Evolutionary conservation across 1,140 invertebrate species (phyloP), one percentile per base, ranked within the genome.

Genomic region (Saccostrea echinata): DNA sequence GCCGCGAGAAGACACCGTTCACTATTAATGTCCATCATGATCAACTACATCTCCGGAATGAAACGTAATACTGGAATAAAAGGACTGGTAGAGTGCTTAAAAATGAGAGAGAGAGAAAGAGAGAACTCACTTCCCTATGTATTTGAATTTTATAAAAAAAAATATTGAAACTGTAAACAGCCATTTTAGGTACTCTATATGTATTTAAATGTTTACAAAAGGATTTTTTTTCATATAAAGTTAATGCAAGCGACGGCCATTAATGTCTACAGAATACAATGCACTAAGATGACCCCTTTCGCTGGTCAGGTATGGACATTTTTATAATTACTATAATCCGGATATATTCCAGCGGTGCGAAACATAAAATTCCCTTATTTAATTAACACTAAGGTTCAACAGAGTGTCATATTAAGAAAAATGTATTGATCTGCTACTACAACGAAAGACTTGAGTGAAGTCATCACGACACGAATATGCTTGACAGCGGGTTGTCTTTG

Each of bases 331-430:
- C 68, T 16, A 13, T 76, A 76, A 76, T 76, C 68, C 68, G 68
- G 68, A 33, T 76, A 27, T 16, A 76, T 76, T 76, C 33, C 68
- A 27, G 16, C 68, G 68, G 27, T 30, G 27, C 68, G 27, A 33
- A 24, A 76, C 68, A 76, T 76, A 76, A 76, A 76, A 76, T 76
- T 76, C 30, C 68, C 68, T 30, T 76, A 76, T 76, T 76, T 76
- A 76, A 76, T 76, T 76, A 76, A 76, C 68, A 33, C 12, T 30
- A 27, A 76, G 27, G 68, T 76, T 76, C 68, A 76, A 18, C 68
- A 11, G 24, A 76, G 68, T 76, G 68, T 76, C 68, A 76, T 30
- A 76, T 76, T 76, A 76, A 61, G 55, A 61, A 61, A 61, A 61
- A 18, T 18, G 55, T 61, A 61, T 61, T 21, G 55, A 61, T 61